Evolutionary conservation across 2,888 invertebrate genomes (phyloP).

Genomic region (Thelaira solivaga): DNA sequence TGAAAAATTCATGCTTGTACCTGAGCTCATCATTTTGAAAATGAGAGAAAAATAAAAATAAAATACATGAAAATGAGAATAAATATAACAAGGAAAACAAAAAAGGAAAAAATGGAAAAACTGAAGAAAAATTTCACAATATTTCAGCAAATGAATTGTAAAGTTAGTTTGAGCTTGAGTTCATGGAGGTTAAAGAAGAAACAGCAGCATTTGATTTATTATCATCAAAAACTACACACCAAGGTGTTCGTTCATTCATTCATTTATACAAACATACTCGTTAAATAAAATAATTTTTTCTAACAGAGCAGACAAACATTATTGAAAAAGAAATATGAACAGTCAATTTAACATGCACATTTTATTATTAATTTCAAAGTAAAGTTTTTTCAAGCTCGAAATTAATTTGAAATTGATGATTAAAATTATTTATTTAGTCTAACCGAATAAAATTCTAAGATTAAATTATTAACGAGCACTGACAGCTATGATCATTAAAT

Average conservation of each 20-base stretch:
- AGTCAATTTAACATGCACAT: too few species aligned
- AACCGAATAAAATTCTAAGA: too few species aligned
- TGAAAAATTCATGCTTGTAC: slow-evolving; percentile 34
- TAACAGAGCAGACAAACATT: slow-evolving; percentile 33
- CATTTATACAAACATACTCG: background rate
- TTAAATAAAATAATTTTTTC: too few species aligned
- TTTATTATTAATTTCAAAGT: too few species aligned
- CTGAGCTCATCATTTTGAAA: slow-evolving; percentile 55
- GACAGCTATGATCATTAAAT: too few species aligned
- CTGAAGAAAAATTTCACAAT: slow-evolving; percentile 37
- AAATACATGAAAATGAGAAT: slow-evolving; percentile 18
- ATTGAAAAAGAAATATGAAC: background rate
- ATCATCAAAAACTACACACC: slow-evolving; percentile 49
- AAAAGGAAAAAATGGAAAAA: background rate
- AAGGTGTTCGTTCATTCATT: slow-evolving; percentile 26
- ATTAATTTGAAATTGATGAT: too few species aligned
- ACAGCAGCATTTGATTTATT: slow-evolving; percentile 66
- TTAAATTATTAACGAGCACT: too few species aligned
- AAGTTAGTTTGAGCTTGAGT: slow-evolving; percentile 44
- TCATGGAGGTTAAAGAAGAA: slow-evolving; percentile 47
- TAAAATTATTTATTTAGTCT: too few species aligned
- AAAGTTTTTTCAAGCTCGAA: too few species aligned
- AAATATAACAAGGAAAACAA: slow-evolving; percentile 15
- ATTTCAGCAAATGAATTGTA: slow-evolving; percentile 46
- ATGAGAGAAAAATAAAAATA: slow-evolving; percentile 9